phyloP scores from a whole-genome alignment of 2,888 invertebrate species.

The Bursaphelenchus okinawaensis region DNA sequence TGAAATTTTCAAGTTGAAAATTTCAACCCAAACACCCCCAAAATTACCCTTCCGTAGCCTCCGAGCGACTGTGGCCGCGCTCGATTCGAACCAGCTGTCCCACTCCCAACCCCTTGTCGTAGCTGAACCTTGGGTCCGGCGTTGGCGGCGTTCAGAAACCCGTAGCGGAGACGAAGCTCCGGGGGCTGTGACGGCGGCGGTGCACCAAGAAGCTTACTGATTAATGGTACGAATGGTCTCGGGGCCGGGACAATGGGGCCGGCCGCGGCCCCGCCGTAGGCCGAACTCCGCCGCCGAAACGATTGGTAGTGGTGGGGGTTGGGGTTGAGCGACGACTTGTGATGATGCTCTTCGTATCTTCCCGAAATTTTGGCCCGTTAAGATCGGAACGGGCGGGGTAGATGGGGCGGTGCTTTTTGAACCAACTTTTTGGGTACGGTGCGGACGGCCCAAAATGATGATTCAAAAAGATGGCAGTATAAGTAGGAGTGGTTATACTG shows the following conservation, averaged over 20 bases:
- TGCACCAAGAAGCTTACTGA: neutral
- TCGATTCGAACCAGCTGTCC: neutral
- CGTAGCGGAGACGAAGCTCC: neutral
- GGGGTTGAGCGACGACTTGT: neutral
- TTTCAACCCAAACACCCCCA: too few species aligned
- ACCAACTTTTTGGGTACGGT: too few species aligned
- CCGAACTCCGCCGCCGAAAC: neutral
- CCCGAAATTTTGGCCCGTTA: neutral
- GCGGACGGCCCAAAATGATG: too few species aligned
- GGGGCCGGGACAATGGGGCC: neutral
- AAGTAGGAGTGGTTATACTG: too few species aligned
- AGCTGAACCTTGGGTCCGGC: neutral
- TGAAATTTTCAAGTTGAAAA: too few species aligned
- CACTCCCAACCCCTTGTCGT: neutral
- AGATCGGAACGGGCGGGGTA: too few species aligned
- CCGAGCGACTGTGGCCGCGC: neutral
- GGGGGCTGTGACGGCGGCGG: neutral
- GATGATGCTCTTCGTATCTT: neutral
- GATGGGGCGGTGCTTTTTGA: too few species aligned
- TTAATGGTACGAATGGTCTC: neutral
- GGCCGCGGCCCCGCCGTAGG: neutral
- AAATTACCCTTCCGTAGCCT: neutral
- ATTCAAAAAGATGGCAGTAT: too few species aligned
- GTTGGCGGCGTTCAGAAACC: neutral
- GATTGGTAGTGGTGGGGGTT: neutral